phyloP scores from a whole-genome alignment of 1,140 invertebrate species.

The Sinella curviseta region DNA sequence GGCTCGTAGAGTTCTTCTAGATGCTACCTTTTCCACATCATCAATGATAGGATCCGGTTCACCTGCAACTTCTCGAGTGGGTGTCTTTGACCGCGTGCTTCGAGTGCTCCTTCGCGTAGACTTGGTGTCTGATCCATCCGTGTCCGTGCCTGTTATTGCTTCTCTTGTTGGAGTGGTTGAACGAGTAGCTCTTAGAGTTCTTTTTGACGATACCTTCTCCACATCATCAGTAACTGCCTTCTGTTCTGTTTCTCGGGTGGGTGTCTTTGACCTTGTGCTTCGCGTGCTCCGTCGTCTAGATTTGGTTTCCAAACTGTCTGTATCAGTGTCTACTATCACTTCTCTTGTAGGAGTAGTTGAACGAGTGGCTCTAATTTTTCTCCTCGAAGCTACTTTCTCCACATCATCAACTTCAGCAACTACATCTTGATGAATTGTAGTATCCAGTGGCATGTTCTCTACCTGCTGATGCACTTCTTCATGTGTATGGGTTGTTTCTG shows the following conservation, averaged over 20 bases:
- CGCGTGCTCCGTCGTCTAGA: background rate
- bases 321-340: no score
- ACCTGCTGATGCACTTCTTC: no score
- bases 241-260: background rate
- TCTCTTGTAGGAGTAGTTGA: background rate
- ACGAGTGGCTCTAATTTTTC: background rate
- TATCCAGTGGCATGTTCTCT: no score
- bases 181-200: background rate
- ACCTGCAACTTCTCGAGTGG: background rate
- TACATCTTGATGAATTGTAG: no score
- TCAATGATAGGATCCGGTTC: no score
- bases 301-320: background rate
- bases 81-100: background rate
- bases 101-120: background rate
- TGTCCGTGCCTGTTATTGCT: background rate
- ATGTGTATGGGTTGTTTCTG: no score
- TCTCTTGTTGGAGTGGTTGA: slow-evolving; percentile 5
- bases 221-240: background rate
- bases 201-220: background rate
- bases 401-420: background rate
- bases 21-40: background rate
- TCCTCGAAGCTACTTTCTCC: background rate
- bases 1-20: background rate
- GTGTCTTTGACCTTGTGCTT: background rate
- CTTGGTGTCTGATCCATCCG: background rate